phyloP scores from a whole-genome alignment of 2,888 invertebrate genomes.

The Epicampocera succincta region DNA sequence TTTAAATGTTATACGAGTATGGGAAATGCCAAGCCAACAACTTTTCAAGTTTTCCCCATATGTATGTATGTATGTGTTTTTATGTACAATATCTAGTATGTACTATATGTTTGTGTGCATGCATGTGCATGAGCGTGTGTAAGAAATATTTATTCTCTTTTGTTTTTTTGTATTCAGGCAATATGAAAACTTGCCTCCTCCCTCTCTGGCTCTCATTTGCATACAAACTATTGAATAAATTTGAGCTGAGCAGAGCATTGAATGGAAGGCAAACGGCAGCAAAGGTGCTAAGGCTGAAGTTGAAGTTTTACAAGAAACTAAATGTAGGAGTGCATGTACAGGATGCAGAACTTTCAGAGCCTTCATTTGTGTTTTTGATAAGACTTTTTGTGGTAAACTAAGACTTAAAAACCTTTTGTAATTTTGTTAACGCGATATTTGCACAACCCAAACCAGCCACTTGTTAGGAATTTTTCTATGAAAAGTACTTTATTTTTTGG shows the following conservation, averaged over 20 bases:
- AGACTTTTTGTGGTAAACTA: too few species aligned
- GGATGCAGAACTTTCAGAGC: too few species aligned
- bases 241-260: conserved; percentile 50
- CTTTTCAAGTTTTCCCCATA: conserved; percentile 31
- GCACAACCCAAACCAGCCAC: too few species aligned
- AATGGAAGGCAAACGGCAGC: conserved; percentile 46
- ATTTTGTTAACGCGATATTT: too few species aligned
- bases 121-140: background rate
- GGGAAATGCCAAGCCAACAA: conserved; percentile 59
- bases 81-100: too few species aligned
- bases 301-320: conserved; percentile 36
- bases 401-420: too few species aligned
- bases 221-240: conserved; percentile 47
- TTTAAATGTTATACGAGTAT: conserved; percentile 63
- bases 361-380: too few species aligned
- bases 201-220: background rate
- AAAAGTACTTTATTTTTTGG: too few species aligned
- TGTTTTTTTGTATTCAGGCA: conserved; percentile 24
- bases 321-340: background rate
- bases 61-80: background rate
- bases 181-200: conserved; percentile 27
- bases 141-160: conserved; percentile 3
- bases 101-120: background rate
- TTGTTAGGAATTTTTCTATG: too few species aligned
- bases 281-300: conserved; percentile 52